Conservation (phyloP, 2,888 invertebrate genomes). For the Cephonodes hylas region DNA sequence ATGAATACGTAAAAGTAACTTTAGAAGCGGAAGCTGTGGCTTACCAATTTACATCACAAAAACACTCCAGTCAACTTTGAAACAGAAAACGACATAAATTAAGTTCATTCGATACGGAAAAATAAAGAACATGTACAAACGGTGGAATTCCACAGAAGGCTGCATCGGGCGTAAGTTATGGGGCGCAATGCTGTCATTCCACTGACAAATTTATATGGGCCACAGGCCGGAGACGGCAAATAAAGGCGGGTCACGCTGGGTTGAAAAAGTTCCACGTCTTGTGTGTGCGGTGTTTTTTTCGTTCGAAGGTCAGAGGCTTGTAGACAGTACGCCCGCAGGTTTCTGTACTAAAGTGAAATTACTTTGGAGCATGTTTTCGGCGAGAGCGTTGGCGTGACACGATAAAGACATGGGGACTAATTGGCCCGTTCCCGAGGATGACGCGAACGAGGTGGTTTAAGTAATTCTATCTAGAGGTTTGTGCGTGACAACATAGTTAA, state of each 20-base stretch:
- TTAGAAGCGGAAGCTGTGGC: neutral
- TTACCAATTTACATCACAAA: neutral
- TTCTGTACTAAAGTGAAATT: neutral
- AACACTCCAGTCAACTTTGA: neutral
- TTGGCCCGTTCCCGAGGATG: neutral
- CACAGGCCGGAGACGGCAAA: neutral
- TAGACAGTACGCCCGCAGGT: neutral
- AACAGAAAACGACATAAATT: neutral
- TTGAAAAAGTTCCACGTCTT: neutral
- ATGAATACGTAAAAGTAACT: too few relatives aligned
- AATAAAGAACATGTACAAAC: neutral
- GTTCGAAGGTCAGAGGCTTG: neutral
- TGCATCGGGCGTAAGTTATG: constrained; percentile 1
- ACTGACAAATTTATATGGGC: neutral
- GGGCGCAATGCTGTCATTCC: neutral
- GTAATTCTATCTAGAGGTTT: too few relatives aligned
- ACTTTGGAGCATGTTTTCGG: neutral
- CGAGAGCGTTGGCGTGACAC: neutral
- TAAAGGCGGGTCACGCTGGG: neutral
- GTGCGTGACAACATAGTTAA: neutral
- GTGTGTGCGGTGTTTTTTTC: neutral
- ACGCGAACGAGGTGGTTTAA: neutral
- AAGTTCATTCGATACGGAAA: neutral
- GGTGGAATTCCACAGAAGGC: neutral
- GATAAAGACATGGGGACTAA: neutral